Evolutionary conservation across 2,888 invertebrate genomes (phyloP).

Genomic region (Thysanoteuthis rhombus): DNA sequence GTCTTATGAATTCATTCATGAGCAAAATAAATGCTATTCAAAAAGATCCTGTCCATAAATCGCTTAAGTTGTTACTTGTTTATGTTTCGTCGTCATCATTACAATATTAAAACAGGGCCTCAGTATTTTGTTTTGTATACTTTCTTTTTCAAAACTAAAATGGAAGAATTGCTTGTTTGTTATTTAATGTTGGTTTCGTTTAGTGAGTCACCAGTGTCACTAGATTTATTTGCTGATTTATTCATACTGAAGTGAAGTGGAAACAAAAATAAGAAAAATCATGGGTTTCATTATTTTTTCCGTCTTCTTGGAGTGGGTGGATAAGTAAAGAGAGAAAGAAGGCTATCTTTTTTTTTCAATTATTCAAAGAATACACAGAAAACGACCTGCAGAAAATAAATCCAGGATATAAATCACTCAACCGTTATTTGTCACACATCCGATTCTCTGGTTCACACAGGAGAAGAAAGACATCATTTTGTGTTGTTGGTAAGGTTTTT

Average conservation of each 20-base stretch:
- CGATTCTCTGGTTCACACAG: background rate
- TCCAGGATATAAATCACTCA: too few species aligned
- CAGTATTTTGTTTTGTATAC: too few species aligned
- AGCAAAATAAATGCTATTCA: too few species aligned
- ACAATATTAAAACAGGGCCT: too few species aligned
- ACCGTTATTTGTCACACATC: too few species aligned
- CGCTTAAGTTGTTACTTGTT: too few species aligned
- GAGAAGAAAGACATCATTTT: background rate
- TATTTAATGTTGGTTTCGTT: background rate
- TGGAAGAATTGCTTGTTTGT: background rate
- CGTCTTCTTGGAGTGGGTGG: background rate
- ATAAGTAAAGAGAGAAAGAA: background rate
- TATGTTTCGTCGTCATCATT: too few species aligned
- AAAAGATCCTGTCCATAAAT: too few species aligned
- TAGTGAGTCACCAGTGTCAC: background rate
- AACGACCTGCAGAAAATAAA: background rate
- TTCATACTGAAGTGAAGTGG: background rate
- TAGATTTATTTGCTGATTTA: background rate
- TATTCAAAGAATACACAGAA: background rate
- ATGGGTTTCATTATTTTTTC: background rate
- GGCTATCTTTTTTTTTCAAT: background rate
- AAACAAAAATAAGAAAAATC: background rate
- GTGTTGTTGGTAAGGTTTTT: background rate
- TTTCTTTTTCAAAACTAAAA: background rate
- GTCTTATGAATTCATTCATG: too few species aligned